Conservation (phyloP, 1,140 invertebrate species). For the Aporrectodea caliginosa region DNA sequence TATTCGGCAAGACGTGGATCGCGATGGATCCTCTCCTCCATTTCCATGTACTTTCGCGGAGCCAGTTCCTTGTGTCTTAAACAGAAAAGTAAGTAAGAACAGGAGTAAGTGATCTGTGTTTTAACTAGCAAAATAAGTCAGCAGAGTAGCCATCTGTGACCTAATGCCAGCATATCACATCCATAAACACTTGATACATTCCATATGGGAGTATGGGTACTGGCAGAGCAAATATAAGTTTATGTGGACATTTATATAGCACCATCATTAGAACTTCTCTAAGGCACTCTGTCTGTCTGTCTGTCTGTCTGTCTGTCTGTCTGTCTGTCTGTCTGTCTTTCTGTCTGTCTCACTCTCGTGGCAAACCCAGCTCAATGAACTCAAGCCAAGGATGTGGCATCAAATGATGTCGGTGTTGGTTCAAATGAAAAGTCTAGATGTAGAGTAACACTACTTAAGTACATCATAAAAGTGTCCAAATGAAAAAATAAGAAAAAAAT, state of each 20-base stretch:
- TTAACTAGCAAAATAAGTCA: background rate
- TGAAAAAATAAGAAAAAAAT: too few relatives aligned
- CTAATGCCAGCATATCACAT: background rate
- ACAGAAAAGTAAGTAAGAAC: conserved; percentile 22
- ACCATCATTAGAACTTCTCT: background rate
- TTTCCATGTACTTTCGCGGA: conserved; percentile 53
- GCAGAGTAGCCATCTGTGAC: background rate
- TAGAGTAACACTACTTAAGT: too few relatives aligned
- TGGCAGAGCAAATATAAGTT: background rate
- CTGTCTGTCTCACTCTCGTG: too few relatives aligned
- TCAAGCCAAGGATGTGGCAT: too few relatives aligned
- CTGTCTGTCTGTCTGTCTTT: too few relatives aligned
- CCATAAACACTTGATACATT: background rate
- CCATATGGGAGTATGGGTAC: background rate
- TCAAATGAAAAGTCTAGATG: too few relatives aligned
- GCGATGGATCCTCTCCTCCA: conserved; percentile 50
- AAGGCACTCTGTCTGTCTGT: too few relatives aligned
- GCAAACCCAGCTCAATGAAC: too few relatives aligned
- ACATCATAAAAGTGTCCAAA: too few relatives aligned
- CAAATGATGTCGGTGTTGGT: too few relatives aligned
- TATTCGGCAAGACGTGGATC: conserved; percentile 52
- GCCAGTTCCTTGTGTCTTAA: conserved; percentile 56
- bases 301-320: too few relatives aligned
- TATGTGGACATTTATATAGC: background rate
- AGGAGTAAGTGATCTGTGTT: background rate